These are phyloP conservation scores for Nyctibius grandis DNA, from an alignment of 2,797 vertebrate genomes.

Conservation along the genomic window DNA sequence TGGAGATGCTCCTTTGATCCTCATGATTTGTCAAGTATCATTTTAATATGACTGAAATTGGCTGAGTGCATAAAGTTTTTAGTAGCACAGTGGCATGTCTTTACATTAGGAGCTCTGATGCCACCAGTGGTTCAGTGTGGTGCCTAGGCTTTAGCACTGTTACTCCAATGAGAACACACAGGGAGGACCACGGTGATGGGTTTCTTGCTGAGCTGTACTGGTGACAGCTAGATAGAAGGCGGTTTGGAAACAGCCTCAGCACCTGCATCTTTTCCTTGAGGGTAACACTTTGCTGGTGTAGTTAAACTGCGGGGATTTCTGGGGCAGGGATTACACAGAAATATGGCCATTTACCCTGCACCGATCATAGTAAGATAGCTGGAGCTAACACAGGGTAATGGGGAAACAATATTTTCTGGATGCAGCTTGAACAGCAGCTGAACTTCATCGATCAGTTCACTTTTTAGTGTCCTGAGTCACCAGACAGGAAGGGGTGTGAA, in stretches of 20 bases:
- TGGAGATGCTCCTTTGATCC: not conserved
- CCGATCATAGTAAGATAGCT: rapidly evolving
- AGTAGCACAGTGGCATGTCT: not conserved
- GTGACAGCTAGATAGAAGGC: not conserved
- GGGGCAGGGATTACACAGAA: not conserved
- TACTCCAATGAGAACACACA: not conserved
- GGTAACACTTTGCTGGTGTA: not conserved
- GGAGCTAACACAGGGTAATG: not conserved
- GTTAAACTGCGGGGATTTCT: not conserved
- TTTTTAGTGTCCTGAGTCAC: not conserved
- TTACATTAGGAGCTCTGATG: not conserved
- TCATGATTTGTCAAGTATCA: not conserved
- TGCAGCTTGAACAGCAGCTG: not conserved
- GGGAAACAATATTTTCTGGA: not conserved
- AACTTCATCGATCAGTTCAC: not conserved
- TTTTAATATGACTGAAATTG: not conserved
- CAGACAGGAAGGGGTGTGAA: not conserved
- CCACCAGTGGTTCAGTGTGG: not conserved
- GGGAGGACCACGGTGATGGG: not conserved
- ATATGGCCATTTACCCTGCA: not conserved
- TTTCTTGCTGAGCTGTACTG: not conserved
- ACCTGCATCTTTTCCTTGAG: not conserved
- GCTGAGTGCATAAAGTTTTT: not conserved
- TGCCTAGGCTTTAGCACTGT: not conserved
- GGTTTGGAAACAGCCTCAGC: not conserved